Conservation (phyloP, 2,113 vertebrate genomes). For the Amblyornis subalaris region DNA sequence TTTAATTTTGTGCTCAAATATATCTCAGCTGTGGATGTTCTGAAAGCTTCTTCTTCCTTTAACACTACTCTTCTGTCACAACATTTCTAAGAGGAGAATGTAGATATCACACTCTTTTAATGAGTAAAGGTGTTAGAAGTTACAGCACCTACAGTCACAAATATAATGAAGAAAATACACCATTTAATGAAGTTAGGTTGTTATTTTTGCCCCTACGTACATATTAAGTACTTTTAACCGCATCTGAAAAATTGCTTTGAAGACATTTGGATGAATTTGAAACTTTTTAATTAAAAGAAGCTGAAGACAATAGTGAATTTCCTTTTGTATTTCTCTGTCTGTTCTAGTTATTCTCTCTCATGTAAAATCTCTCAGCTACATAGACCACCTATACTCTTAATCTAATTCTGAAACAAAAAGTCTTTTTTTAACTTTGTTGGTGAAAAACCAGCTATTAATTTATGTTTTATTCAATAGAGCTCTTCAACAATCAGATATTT, state of each 20-base stretch:
- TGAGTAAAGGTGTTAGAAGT: constrained; percentile 18
- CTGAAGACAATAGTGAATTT: neutral
- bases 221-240: neutral
- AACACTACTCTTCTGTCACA: neutral
- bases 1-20: constrained; percentile 27
- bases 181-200: neutral
- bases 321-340: neutral
- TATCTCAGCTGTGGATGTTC: neutral
- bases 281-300: neutral
- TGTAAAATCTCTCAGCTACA: neutral
- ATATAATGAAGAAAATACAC: neutral
- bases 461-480: neutral
- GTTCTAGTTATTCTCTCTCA: neutral
- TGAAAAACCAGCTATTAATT: neutral
- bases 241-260: neutral
- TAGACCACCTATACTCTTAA: neutral
- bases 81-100: neutral
- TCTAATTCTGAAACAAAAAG: neutral
- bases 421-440: neutral
- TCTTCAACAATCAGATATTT: neutral
- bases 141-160: neutral
- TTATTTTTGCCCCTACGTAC: neutral
- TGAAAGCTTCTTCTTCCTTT: neutral
- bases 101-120: neutral
- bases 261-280: neutral